Evolutionary conservation across 1,140 invertebrate species (phyloP).

Genomic region (Theocolax elegans): DNA sequence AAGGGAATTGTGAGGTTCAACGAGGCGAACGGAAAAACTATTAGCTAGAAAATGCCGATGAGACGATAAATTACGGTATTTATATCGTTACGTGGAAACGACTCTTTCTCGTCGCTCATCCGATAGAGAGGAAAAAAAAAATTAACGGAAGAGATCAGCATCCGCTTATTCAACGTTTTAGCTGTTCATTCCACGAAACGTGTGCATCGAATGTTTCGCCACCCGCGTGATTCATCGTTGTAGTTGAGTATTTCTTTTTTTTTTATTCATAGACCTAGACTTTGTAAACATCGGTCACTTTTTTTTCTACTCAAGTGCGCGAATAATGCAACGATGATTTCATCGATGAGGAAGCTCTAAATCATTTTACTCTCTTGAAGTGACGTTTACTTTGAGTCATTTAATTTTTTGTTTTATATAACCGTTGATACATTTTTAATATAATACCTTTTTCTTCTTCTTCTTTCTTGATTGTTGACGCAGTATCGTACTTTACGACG

Average conservation of each 20-base stretch:
- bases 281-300: not conserved
- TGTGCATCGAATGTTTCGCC: constrained; percentile 3
- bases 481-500: no score
- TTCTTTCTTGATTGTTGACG: no score
- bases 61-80: constrained; percentile 9
- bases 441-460: no score
- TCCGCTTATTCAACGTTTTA: not conserved
- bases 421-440: no score
- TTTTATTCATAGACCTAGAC: not conserved
- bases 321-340: not conserved
- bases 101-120: not conserved
- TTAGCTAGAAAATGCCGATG: constrained; percentile 24
- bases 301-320: not conserved
- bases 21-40: constrained; percentile 13
- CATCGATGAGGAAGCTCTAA: no score
- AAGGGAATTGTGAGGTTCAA: not conserved
- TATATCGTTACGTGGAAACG: not conserved
- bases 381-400: no score
- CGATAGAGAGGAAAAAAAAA: not conserved
- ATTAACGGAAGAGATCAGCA: constrained; percentile 3
- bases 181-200: not conserved
- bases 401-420: no score
- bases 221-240: constrained; percentile 1
- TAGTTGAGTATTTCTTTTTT: no score
- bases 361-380: no score